Base-by-base conservation (phyloP, 2,888 invertebrate species). In the Axea sp. region DNA sequence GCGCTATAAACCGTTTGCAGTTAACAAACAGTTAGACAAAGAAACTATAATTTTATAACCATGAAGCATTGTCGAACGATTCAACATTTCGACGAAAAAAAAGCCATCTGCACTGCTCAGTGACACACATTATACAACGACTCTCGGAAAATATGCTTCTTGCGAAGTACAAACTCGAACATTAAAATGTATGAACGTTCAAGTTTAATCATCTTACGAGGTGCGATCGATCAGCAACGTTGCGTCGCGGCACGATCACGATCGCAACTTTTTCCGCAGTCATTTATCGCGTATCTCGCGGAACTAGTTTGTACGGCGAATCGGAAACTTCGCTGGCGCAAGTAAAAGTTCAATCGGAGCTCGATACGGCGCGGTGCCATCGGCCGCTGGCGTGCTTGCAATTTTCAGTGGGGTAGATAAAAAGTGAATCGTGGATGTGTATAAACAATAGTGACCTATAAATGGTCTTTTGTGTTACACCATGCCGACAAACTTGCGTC, bases 381-480 rank as follows among this genome's bases (percentile, higher is more conserved):
- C 24, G 41, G n/a, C 17, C 12, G 35, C 19, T 9, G 7, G 1
- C 7, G 6, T 9, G 14, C 7, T 26, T 26, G 1, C 8, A 4
- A 35, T 22, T 31, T 22, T 30, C 14, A 1, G 19, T 28, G 11
- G 28, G 41, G 33, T 57, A 57, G 43, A 43, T 43, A 33, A 33
- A 57, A 43, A 43, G 33, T 31, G 12, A 57, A 43, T 33, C 17
- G 22, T 26, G 19, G 22, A 41, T 22, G 15, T 35, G 11, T 49
- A 62, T 39, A 64, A 43, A 64, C 47, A 55, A 53, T 43, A 43
- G 22, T 65, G 65, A 39, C 65, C 65, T 31, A 55, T 24, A 45
- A 47, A 64, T 43, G 39, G 1, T 11, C n/a, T 4, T 65, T 24
- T 64, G 35, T 24, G 41, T 60, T 62, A 31, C 24, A 33, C 43